Base-by-base conservation (phyloP, 1,140 invertebrate genomes). In the Himalopsyche phryganea region DNA sequence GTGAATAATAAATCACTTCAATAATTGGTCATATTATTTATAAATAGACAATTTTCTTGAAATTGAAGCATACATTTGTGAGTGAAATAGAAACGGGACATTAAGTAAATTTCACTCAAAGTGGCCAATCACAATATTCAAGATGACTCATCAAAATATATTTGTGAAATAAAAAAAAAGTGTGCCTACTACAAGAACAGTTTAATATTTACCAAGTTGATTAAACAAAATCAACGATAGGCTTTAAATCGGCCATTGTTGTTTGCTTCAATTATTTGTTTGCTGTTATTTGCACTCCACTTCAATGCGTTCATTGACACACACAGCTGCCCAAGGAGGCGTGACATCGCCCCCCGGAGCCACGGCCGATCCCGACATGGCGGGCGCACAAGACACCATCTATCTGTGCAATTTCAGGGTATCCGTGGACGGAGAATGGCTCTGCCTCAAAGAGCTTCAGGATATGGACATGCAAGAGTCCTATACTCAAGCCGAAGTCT, bases 341-440 rank as follows among this genome's bases (percentile, higher is more conserved):
- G 14, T 40, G 44, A 48, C 46, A 48, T 28, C 40, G n/a, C 23
- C 54, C 1, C 18, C 45, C 6, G 13, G 23, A 6, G 49, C 38
- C 38, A 28, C 44, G 7, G 35, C 50, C 9, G 61, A 64, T 20
- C 57, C 67, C 55, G 87, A 89, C 64, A 85, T 90, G 80, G 86
- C 87, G 59, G 88, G 88, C 63, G 92, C 92, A 28, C 91, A 95
- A 76, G 94, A 97, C 74, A 98, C 94, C 11, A 96, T 98, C 71
- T 98, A 98, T 76, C 74, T 98, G 70, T 97, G 94, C 78, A 97
- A 97, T 74, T 98, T 97, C 74, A 87, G 94, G 20, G 94, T 98
- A 0, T 96, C 93, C 17, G 94, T 98, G 7, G 94, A 98, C 69
- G 94, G 94, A 23, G 94, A 98, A 73, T 98, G 94, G 94, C 80